Conservation (phyloP, 2,888 invertebrate genomes). For the Epirrhoe alternata region DNA sequence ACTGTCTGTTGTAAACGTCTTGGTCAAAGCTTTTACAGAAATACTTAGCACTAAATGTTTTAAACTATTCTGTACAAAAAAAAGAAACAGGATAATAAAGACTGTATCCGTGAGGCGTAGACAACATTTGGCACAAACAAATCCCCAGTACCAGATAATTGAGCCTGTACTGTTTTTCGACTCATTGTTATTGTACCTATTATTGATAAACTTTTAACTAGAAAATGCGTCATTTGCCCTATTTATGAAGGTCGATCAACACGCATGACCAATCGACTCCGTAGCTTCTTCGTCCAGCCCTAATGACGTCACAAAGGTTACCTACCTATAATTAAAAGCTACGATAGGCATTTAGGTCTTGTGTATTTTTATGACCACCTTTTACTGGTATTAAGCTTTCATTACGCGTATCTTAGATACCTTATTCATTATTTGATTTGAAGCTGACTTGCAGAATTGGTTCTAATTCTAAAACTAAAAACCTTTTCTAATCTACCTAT, state of each 20-base stretch:
- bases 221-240: slow-evolving; percentile 22
- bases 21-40: too few relatives aligned
- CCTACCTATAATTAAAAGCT: not conserved
- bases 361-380: not conserved
- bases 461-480: too few relatives aligned
- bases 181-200: not conserved
- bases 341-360: not conserved
- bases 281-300: not conserved
- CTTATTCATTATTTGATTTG: not conserved
- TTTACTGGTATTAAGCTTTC: not conserved
- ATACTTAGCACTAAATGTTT: too few relatives aligned
- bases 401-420: not conserved
- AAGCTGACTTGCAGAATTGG: too few relatives aligned
- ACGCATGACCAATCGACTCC: slow-evolving; percentile 21
- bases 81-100: too few relatives aligned
- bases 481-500: too few relatives aligned
- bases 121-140: too few relatives aligned
- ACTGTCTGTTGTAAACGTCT: not conserved
- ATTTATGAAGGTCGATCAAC: slow-evolving; percentile 23
- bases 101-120: too few relatives aligned
- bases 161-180: not conserved
- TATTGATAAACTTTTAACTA: not conserved
- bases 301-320: slow-evolving; percentile 7
- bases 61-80: too few relatives aligned
- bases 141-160: too few relatives aligned